Conservation (phyloP, 2,113 vertebrate genomes). For the Cryptomyrus ogoouensis region DNA sequence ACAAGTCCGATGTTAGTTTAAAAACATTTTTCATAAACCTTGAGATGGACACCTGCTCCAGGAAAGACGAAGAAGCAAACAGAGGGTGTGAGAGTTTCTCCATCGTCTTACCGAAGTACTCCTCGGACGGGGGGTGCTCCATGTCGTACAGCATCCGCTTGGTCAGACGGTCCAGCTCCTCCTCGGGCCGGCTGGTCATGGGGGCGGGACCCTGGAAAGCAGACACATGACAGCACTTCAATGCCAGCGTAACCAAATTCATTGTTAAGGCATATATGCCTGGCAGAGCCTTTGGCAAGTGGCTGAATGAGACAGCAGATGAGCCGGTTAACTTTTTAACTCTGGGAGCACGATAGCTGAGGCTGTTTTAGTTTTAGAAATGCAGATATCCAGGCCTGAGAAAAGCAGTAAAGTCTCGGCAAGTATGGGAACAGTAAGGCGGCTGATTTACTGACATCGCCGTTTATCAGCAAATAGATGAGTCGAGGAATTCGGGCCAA, state of each 20-base stretch:
- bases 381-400: background rate
- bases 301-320: background rate
- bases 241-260: background rate
- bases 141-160: slow-evolving; percentile 99
- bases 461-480: background rate
- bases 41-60: background rate
- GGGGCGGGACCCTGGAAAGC: slow-evolving; percentile 50
- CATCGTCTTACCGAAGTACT: slow-evolving; percentile 83
- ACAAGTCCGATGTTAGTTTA: background rate
- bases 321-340: background rate
- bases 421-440: background rate
- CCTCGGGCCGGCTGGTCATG: slow-evolving; percentile 75
- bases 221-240: background rate
- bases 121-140: slow-evolving; percentile 89
- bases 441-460: background rate
- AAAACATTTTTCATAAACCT: background rate
- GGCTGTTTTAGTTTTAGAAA: too few relatives aligned
- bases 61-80: background rate
- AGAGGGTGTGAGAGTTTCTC: background rate
- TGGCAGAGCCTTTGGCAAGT: background rate
- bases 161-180: slow-evolving; percentile 91
- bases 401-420: background rate
- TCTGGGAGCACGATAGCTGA: background rate
- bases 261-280: background rate
- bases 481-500: background rate